phyloP scores from a whole-genome alignment of 2,113 vertebrate genomes.

The Aplodontia rufa region DNA sequence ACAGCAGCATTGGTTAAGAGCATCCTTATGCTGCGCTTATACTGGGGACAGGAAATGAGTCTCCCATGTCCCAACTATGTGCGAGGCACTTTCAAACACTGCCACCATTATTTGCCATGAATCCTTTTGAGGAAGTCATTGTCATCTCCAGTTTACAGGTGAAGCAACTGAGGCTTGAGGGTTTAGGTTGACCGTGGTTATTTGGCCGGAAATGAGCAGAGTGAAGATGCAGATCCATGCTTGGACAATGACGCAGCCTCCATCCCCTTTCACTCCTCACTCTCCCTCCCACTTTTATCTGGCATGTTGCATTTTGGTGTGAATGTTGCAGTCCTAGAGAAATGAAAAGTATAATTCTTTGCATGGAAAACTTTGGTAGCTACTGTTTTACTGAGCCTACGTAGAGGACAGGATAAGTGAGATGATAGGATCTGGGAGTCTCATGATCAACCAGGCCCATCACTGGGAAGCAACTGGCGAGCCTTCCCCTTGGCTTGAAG shows the following conservation, averaged over 20 bases:
- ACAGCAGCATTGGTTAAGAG: not conserved
- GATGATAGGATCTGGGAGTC: not conserved
- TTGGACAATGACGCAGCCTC: not conserved
- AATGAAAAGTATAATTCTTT: not conserved
- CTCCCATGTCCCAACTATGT: accelerated
- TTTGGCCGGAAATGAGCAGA: not conserved
- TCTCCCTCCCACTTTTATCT: accelerated
- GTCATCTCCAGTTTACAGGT: not conserved
- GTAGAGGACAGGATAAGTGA: not conserved
- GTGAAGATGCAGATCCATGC: not conserved
- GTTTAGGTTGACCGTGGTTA: not conserved
- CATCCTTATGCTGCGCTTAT: not conserved
- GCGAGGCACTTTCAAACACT: not conserved
- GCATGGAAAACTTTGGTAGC: not conserved
- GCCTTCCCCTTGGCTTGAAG: not conserved
- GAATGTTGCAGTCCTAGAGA: not conserved
- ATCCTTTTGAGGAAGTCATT: not conserved
- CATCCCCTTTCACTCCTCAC: too few relatives aligned
- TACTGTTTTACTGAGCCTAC: not conserved
- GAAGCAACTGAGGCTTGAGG: not conserved
- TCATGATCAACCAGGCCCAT: not conserved
- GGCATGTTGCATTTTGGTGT: not conserved
- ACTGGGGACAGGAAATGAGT: not conserved
- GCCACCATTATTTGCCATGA: not conserved
- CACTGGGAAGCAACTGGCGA: not conserved